Evolutionary conservation across 2,888 invertebrate genomes (phyloP).

Genomic region (Tetheella fluctuosa): DNA sequence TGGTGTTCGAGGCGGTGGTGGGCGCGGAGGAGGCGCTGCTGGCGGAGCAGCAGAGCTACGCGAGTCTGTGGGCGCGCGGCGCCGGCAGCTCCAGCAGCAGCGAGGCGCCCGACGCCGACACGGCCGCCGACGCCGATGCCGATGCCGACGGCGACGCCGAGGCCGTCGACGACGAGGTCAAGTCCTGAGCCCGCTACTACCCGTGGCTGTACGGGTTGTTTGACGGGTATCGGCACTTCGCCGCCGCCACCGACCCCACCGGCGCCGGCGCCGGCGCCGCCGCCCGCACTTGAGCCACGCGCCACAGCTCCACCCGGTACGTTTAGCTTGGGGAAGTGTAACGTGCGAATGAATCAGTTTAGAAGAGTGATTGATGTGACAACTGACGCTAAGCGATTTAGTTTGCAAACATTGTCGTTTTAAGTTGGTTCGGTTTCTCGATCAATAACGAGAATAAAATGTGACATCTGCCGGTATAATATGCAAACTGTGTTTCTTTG

Average conservation of each 20-base stretch:
- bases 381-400: too few relatives aligned
- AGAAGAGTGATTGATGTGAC: too few relatives aligned
- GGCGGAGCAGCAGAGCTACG: constrained; percentile 74
- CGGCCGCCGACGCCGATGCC: background rate
- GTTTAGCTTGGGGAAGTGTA: too few relatives aligned
- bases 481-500: too few relatives aligned
- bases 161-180: constrained; percentile 44
- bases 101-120: constrained; percentile 35
- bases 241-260: constrained; percentile 12
- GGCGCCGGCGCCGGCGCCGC: background rate
- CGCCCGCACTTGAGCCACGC: too few relatives aligned
- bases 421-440: too few relatives aligned
- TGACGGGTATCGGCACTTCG: constrained; percentile 30
- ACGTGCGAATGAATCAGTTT: too few relatives aligned
- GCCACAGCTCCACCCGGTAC: too few relatives aligned
- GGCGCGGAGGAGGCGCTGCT: constrained; percentile 73
- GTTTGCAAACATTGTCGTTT: too few relatives aligned
- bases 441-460: too few relatives aligned
- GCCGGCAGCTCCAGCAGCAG: constrained; percentile 45
- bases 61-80: constrained; percentile 67
- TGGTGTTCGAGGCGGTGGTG: constrained; percentile 68
- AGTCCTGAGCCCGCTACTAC: constrained; percentile 47
- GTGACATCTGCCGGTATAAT: too few relatives aligned
- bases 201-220: constrained; percentile 34
- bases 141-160: background rate